Conservation (phyloP, 30 jellyfish, hydroid and myxozoan genomes). For the Aurelia coerulea region DNA sequence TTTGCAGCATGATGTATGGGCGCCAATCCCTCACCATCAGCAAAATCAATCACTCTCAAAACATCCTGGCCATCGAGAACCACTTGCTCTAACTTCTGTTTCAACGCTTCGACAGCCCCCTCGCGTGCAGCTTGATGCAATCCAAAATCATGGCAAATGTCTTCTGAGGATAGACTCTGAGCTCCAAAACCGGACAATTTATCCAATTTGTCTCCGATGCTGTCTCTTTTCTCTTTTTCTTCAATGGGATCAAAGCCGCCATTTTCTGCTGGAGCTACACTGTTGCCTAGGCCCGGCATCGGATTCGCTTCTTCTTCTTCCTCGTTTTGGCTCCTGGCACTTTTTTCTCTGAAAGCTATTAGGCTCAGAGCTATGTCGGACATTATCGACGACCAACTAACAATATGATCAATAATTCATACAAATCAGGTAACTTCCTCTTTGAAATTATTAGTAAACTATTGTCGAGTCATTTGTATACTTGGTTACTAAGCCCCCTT, state of each 20-base stretch:
- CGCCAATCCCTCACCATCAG: slow-evolving; percentile 73
- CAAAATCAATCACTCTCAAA: slow-evolving; percentile 55
- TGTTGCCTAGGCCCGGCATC: slow-evolving; percentile 23
- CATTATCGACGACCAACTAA: slow-evolving; percentile 3
- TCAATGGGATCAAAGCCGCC: slow-evolving; percentile 25
- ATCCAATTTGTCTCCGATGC: slow-evolving; percentile 1
- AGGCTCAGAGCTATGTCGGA: slow-evolving; percentile 44
- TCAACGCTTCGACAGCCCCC: slow-evolving; percentile 70
- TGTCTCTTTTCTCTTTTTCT: slow-evolving; percentile 15
- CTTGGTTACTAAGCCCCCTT: too few species aligned
- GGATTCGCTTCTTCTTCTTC: background rate
- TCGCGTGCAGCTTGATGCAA: slow-evolving; percentile 95
- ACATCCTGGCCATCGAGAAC: slow-evolving; percentile 58
- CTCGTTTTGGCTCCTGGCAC: background rate
- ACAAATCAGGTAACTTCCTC: too few species aligned
- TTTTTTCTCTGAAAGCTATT: slow-evolving; percentile 19
- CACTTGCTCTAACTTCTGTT: slow-evolving; percentile 25
- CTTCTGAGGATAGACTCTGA: slow-evolving; percentile 33
- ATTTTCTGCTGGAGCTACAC: slow-evolving; percentile 7
- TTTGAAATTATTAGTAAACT: too few species aligned
- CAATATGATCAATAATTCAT: too few species aligned
- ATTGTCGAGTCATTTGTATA: too few species aligned
- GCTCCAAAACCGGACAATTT: slow-evolving; percentile 35
- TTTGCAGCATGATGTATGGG: slow-evolving; percentile 95
- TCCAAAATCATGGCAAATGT: slow-evolving; percentile 37